These are phyloP conservation scores for Peromyscus attwateri DNA, from an alignment of 2,797 vertebrate genomes.

Conservation along the genomic window DNA sequence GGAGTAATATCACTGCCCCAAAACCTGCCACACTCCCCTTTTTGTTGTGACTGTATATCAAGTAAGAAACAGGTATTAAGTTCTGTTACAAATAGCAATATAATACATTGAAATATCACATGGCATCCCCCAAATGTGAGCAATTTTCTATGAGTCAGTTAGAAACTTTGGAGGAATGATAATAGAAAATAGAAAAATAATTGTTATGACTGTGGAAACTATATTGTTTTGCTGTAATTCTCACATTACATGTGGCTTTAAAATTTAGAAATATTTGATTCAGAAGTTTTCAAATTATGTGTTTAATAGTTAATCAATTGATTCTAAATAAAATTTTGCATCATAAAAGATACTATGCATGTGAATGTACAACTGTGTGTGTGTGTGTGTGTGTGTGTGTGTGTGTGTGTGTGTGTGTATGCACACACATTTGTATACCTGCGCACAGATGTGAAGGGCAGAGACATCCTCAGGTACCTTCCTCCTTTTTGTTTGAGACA, in stretches of 20 bases:
- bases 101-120: neutral
- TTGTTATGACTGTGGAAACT: too few species aligned
- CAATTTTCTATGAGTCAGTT: neutral
- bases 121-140: neutral
- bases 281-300: constrained; percentile 35
- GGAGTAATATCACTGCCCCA: neutral
- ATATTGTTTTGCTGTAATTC: constrained; percentile 20
- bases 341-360: neutral
- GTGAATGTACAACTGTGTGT: neutral
- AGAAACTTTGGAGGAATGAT: constrained; percentile 4
- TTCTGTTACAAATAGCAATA: too few species aligned
- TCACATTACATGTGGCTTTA: constrained; percentile 46
- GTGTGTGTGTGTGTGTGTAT: neutral
- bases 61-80: too few species aligned
- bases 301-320: constrained; percentile 27
- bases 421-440: neutral
- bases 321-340: constrained; percentile 59
- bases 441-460: neutral
- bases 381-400: neutral
- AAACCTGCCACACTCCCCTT: neutral
- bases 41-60: neutral
- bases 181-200: neutral
- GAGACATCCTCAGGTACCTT: neutral
- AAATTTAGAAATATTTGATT: constrained; percentile 63
- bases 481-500: neutral